Base-by-base conservation (phyloP, 2,888 invertebrate species). In the Bhutanitis thaidina region DNA sequence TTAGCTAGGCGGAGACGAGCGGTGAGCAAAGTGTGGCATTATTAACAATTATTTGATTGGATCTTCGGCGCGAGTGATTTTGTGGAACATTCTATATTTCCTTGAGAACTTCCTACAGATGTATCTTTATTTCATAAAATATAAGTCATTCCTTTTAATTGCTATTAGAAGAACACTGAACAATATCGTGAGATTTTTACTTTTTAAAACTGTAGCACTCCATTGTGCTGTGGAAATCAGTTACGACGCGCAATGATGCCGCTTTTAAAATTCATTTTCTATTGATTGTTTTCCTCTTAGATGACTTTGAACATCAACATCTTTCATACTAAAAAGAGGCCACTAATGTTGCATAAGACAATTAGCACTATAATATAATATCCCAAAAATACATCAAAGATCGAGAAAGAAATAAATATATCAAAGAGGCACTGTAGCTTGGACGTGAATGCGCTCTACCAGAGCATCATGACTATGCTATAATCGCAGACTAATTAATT, bases 41-140 rank as follows among this genome's bases (percentile, higher is more conserved):
- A 43, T 29, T 40, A 36, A 43, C 41, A 46, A 52, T 52, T 51
- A 51, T 41, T 41, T 25, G 45, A 51, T 51, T 43, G 15, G 38
- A 52, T 51, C 46, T 51, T 36, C 14, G 29, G 15, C 12, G 12
- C 15, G 13, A 40, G 16, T 41, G 29, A 13, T 16, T 41, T 40
- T 29, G 34, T 36, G 29, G 12, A 10, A 9, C 20, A 34, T 5
- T 51, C 27, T n/a, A 14, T 34, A 35, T 14, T 46, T 46, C 32
- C 51, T 41, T 51, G 51, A 41, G 46, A 51, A 51, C 36, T 51
- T 44, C 25, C 38, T 36, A 45, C 35, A 32, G 8, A 9, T 10
- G 5, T 12, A 15, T 27, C 32, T 44, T 27, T 27, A 51, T 39
- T 51, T 43, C 37, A 30, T 43, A 36, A 30, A 34, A 1, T 7